Evolutionary conservation across 2,113 vertebrate genomes (phyloP), one percentile per base, ranked within the genome.

Genomic region (Ophthalmolycus amberensis): DNA sequence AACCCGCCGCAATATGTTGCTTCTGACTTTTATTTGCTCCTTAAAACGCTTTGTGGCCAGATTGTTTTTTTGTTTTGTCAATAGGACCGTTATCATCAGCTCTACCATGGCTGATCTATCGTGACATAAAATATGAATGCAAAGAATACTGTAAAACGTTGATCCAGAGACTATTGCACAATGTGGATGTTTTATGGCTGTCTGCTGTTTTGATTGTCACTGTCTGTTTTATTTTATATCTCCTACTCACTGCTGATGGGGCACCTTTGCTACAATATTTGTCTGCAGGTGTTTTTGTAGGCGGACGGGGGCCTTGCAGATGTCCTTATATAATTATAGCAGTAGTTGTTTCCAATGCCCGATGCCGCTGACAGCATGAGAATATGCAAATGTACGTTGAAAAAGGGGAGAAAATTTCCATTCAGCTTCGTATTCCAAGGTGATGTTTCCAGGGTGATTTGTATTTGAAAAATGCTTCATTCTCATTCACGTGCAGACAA

Each of bases 271-370:
- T 12, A 15, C 59, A 56, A 38, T 65, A 50, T 74, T 81, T 76
- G 44, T 60, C 85, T 29, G 59, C 88, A 79, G 81, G 82, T 80
- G 81, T 87, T 89, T 88, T 85, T 87, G 81, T 77, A 56, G 65
- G 77, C 77, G 44, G 46, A 50, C 37, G 11, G 70, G 74, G 86
- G 82, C 80, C 80, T 88, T 74, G 86, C 80, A 88, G 64, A 81
- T 66, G 70, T 79, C 83, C 85, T 87, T 83, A 89, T 84, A 79
- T 83, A 86, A 93, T 91, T 91, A 88, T 67, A 85, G 80, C 77
- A 65, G 50, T 75, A 90, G 75, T 77, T 72, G 58, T 81, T 67
- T 75, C 77, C 62, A 40, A 58, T 22, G 14, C 84, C 83, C 79
- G 82, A 80, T 52, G 48, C 74, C 48, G 9, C 65, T 89, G 89